Conservation (phyloP, 2,113 vertebrate genomes). For the Ondatra zibethicus region DNA sequence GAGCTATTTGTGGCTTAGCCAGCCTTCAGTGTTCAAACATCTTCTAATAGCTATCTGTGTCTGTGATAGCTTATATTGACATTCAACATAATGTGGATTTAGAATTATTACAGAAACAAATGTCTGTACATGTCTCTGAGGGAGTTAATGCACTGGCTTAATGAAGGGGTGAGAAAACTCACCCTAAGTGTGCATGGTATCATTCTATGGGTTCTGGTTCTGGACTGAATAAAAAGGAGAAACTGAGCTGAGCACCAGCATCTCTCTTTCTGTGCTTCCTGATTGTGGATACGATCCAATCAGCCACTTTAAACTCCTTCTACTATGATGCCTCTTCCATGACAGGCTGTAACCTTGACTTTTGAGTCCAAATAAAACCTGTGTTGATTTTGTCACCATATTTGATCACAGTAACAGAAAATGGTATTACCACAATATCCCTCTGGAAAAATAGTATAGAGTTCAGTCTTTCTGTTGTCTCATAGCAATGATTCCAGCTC, state of each 20-base stretch:
- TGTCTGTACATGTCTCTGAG: not conserved
- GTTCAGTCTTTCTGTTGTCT: not conserved
- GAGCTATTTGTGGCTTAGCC: not conserved
- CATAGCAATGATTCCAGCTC: not conserved
- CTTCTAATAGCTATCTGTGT: not conserved
- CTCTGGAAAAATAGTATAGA: not conserved
- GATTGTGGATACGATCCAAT: not conserved
- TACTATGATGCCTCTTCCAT: too few species aligned
- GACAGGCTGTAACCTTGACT: not conserved
- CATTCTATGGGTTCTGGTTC: not conserved
- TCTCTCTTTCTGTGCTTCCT: not conserved
- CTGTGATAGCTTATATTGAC: not conserved
- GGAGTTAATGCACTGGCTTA: not conserved
- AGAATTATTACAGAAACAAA: not conserved
- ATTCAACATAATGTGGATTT: not conserved
- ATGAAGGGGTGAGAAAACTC: not conserved
- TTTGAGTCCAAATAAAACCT: not conserved
- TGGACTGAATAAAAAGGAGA: not conserved
- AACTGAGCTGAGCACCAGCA: not conserved
- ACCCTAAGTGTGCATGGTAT: not conserved
- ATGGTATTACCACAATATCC: not conserved
- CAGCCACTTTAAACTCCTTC: not conserved
- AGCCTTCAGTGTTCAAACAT: not conserved
- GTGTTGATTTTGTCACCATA: not conserved
- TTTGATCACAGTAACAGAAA: not conserved